Percentiles rank a stretch among this genome's conserved stretches.
phyloP scores from a whole-genome alignment of 1,140 invertebrate genomes.

The Apis florea region DNA sequence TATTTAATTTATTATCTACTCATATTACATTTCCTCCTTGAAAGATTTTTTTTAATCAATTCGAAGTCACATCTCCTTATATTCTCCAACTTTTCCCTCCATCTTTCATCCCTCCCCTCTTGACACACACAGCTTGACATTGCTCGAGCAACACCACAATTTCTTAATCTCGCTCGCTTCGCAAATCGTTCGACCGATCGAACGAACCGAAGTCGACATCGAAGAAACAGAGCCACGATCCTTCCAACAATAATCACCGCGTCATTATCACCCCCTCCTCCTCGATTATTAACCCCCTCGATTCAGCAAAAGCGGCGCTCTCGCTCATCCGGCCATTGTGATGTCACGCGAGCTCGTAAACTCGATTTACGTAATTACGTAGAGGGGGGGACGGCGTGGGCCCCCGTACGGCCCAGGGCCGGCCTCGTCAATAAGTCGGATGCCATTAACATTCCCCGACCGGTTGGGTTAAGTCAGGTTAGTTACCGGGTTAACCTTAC shows the following conservation, averaged over 20 bases:
- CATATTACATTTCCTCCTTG: too few relatives aligned
- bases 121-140: too few relatives aligned
- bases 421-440: conserved; percentile 64
- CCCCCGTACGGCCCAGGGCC: conserved; percentile 21
- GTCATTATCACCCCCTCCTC: background rate
- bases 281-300: conserved; percentile 14
- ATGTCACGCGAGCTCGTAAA: conserved; percentile 55
- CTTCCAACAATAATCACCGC: background rate
- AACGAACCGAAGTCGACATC: background rate
- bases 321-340: conserved; percentile 22
- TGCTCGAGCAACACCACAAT: too few relatives aligned
- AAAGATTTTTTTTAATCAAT: too few relatives aligned
- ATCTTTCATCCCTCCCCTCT: too few relatives aligned
- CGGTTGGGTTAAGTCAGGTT: conserved; percentile 65
- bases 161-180: too few relatives aligned
- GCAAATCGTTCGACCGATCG: too few relatives aligned
- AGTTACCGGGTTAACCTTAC: conserved; percentile 67
- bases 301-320: background rate
- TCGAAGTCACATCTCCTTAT: too few relatives aligned
- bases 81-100: too few relatives aligned
- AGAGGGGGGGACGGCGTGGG: conserved; percentile 11
- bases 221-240: background rate
- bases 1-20: too few relatives aligned
- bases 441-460: conserved; percentile 66
- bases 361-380: conserved; percentile 61